phyloP scores from a whole-genome alignment of 2,797 vertebrate genomes.

The Nannoperca australis region DNA sequence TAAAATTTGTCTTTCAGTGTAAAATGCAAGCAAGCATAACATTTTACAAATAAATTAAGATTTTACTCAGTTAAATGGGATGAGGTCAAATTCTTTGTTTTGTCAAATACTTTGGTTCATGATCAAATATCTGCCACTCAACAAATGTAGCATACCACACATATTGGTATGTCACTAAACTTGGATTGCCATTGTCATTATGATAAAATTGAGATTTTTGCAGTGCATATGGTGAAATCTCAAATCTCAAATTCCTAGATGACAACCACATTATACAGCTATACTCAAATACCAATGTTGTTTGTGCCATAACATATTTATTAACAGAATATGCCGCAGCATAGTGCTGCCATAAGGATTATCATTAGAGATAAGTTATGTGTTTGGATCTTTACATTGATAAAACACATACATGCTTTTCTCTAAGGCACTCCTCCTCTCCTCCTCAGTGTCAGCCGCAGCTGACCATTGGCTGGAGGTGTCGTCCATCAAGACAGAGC shows the following conservation, averaged over 20 bases:
- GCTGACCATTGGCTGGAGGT: slow-evolving; percentile 85
- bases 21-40: background rate
- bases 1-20: background rate
- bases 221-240: background rate
- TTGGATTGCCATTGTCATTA: background rate
- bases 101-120: background rate
- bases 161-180: background rate
- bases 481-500: slow-evolving; percentile 84
- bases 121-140: background rate
- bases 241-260: background rate
- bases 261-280: background rate
- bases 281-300: slow-evolving; percentile 6
- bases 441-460: slow-evolving; percentile 88
- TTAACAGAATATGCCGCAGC: slow-evolving; percentile 8
- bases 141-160: no score
- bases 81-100: background rate
- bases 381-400: slow-evolving; percentile 3
- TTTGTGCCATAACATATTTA: slow-evolving; percentile 2
- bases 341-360: background rate
- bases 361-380: no score
- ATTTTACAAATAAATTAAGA: background rate
- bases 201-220: background rate
- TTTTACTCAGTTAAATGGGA: background rate
- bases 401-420: slow-evolving; percentile 91
- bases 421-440: slow-evolving; percentile 91